These are phyloP conservation scores for Microchirus variegatus DNA, from an alignment of 2,797 vertebrate species.

Conservation along the genomic window DNA sequence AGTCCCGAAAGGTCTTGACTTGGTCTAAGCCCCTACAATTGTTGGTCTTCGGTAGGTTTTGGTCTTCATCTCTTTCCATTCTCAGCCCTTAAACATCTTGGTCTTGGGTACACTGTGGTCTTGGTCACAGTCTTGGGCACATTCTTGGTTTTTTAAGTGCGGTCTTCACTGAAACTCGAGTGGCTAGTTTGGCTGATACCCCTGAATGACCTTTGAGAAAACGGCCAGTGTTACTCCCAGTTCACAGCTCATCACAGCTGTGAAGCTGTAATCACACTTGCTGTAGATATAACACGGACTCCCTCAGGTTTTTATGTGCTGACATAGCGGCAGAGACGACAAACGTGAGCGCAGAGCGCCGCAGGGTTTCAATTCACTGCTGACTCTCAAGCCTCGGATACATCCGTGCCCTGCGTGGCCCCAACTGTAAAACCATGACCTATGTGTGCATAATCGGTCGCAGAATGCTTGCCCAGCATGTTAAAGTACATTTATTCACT, in stretches of 20 bases:
- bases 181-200: too few species aligned
- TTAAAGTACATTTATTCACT: constrained; percentile 33
- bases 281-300: background rate
- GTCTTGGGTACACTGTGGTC: too few species aligned
- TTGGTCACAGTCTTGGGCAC: too few species aligned
- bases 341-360: constrained; percentile 21
- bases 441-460: constrained; percentile 48
- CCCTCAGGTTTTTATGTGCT: constrained; percentile 17
- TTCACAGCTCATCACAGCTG: background rate
- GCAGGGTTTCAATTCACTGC: constrained; percentile 35
- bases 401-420: constrained; percentile 33
- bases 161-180: too few species aligned
- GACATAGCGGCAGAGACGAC: constrained; percentile 15
- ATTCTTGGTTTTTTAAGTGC: too few species aligned
- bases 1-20: too few species aligned
- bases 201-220: constrained; percentile 1
- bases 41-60: too few species aligned
- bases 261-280: constrained; percentile 29
- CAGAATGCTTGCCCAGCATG: constrained; percentile 13
- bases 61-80: too few species aligned
- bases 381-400: constrained; percentile 41
- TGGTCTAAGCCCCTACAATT: too few species aligned
- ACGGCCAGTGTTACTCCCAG: constrained; percentile 8
- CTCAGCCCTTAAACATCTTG: too few species aligned
- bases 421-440: constrained; percentile 50